Conservation (phyloP, 2,113 vertebrate species). For the Notechis scutatus region DNA sequence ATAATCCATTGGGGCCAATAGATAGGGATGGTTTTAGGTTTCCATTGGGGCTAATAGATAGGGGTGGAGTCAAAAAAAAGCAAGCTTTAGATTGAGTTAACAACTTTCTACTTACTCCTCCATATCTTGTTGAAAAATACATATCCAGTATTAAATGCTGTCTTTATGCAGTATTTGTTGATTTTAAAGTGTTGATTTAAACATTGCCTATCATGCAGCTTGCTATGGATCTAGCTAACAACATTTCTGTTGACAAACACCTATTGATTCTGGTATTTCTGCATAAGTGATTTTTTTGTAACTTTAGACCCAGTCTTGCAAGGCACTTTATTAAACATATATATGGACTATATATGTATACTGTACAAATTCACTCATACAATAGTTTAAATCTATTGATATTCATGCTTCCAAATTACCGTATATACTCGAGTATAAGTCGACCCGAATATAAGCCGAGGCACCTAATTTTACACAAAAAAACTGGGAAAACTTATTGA, state of each 20-base stretch:
- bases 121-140: neutral
- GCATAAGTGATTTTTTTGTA: neutral
- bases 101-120: neutral
- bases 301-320: neutral
- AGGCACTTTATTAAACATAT: neutral
- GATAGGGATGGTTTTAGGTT: no score
- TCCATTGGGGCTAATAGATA: no score
- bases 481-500: no score
- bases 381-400: no score
- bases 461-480: no score
- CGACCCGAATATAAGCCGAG: no score
- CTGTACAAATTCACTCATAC: no score
- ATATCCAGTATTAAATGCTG: neutral
- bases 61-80: neutral
- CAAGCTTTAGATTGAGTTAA: neutral
- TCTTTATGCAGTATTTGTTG: neutral
- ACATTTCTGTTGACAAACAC: neutral
- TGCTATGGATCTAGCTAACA: neutral
- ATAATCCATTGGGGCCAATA: no score
- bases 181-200: neutral
- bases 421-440: no score
- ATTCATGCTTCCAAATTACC: neutral
- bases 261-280: neutral
- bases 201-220: neutral
- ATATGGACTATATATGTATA: no score